phyloP scores from a whole-genome alignment of 2,888 invertebrate genomes.

The Rotaria sp. region DNA sequence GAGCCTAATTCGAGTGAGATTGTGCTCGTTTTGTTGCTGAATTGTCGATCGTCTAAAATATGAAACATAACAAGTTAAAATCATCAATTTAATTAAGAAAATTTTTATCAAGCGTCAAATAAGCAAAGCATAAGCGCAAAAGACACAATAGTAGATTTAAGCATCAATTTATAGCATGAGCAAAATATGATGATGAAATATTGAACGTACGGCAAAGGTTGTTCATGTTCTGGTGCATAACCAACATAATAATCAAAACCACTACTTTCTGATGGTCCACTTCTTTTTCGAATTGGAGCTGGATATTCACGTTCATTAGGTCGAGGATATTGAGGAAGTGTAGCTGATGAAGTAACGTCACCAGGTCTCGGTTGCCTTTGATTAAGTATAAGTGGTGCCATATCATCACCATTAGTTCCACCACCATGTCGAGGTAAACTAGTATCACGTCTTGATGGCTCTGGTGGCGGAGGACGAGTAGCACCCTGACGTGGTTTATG shows the following conservation, averaged over 20 bases:
- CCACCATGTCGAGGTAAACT: neutral
- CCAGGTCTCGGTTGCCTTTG: neutral
- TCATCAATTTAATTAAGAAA: neutral
- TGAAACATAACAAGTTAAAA: neutral
- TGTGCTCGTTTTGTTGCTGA: slow-evolving; percentile 24
- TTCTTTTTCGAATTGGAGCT: neutral
- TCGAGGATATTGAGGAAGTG: neutral
- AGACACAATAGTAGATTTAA: neutral
- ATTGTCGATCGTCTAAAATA: neutral
- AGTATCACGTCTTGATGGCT: neutral
- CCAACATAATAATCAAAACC: slow-evolving; percentile 26
- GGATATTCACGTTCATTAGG: neutral
- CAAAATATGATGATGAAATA: neutral
- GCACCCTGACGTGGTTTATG: neutral
- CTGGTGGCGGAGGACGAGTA: neutral
- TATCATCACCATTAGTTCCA: neutral
- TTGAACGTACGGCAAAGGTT: neutral
- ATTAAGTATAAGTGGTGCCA: neutral
- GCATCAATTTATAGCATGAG: neutral
- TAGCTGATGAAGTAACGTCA: neutral
- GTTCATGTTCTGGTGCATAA: slow-evolving; percentile 21
- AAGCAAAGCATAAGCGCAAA: neutral
- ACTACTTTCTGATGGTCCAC: neutral
- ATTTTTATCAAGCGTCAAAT: neutral
- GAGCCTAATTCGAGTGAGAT: slow-evolving; percentile 30